A percentile compares a stretch with the other conserved stretches of the same genome.
Conservation (phyloP, 2,888 invertebrate species). For the Drosophila macrospina region DNA sequence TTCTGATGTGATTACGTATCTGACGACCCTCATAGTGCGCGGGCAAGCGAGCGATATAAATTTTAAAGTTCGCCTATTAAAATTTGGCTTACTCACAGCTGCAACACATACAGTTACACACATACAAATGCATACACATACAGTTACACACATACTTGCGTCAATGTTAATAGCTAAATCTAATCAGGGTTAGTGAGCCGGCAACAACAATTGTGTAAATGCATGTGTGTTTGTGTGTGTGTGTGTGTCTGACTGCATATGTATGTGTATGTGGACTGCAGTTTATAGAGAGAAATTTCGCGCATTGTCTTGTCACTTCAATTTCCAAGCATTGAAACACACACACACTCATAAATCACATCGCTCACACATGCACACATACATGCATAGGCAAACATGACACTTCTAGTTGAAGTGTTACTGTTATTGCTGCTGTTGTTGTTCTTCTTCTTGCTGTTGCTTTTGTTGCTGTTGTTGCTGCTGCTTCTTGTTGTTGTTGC, state of each 20-base stretch:
- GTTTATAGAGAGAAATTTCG: background rate
- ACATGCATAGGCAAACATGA: slow-evolving; percentile 21
- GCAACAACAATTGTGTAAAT: slow-evolving; percentile 10
- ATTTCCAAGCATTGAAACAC: slow-evolving; percentile 34
- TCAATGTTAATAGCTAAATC: slow-evolving; percentile 38
- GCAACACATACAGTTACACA: slow-evolving; percentile 17
- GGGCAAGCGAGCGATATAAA: slow-evolving; percentile 27
- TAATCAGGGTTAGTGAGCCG: slow-evolving; percentile 43
- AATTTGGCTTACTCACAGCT: slow-evolving; percentile 62
- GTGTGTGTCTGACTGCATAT: no score
- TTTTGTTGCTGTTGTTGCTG: slow-evolving; percentile 26
- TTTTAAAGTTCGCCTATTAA: slow-evolving; percentile 63
- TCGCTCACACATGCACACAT: slow-evolving; percentile 10
- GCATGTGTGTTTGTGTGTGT: background rate
- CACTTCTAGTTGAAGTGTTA: slow-evolving; percentile 8
- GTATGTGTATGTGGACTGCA: slow-evolving; percentile 32
- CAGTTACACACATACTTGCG: slow-evolving; percentile 6
- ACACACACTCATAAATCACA: slow-evolving; percentile 7
- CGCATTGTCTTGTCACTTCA: slow-evolving; percentile 30
- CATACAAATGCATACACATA: slow-evolving; percentile 17
- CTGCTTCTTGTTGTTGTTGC: slow-evolving; percentile 10
- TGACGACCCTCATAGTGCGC: slow-evolving; percentile 38
- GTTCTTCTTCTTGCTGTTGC: slow-evolving; percentile 14
- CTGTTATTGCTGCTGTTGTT: slow-evolving; percentile 16
- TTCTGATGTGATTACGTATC: slow-evolving; percentile 47